Evolutionary conservation across 2,888 invertebrate species (phyloP).

Genomic region (Charanyca ferruginea): DNA sequence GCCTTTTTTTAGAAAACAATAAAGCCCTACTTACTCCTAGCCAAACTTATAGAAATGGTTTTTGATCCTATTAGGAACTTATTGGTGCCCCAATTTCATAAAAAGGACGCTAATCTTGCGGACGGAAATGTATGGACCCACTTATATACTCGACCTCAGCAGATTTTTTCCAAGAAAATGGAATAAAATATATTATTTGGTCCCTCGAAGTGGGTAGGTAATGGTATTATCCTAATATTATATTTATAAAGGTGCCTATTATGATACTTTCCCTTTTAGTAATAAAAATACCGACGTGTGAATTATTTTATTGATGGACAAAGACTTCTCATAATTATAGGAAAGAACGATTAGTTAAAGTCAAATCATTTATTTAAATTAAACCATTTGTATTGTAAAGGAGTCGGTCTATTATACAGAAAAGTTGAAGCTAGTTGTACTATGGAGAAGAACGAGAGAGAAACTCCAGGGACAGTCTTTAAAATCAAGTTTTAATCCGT

Average conservation of each 20-base stretch:
- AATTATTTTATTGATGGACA: too few species aligned
- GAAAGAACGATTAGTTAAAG: too few species aligned
- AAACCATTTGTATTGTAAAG: too few species aligned
- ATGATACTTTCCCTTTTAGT: background rate
- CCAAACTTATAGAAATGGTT: constrained; percentile 7
- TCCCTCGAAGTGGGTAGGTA: background rate
- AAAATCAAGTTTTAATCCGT: too few species aligned
- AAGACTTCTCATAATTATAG: too few species aligned
- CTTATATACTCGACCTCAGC: constrained; percentile 20
- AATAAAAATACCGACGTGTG: too few species aligned
- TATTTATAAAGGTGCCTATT: constrained; percentile 9
- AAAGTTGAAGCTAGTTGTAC: too few species aligned
- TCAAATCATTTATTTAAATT: too few species aligned
- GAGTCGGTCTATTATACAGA: too few species aligned
- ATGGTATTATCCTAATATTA: constrained; percentile 3
- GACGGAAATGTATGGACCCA: constrained; percentile 26
- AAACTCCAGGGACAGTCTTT: too few species aligned
- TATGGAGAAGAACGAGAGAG: too few species aligned
- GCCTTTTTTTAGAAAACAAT: background rate
- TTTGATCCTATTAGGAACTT: constrained; percentile 39
- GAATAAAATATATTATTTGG: constrained; percentile 36
- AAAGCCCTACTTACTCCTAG: background rate
- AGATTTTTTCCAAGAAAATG: constrained; percentile 17
- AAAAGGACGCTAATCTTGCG: constrained; percentile 41
- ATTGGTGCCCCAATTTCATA: constrained; percentile 36